These are phyloP conservation scores for Semnornis frantzii DNA, from an alignment of 2,113 vertebrate genomes.

Conservation along the genomic window DNA sequence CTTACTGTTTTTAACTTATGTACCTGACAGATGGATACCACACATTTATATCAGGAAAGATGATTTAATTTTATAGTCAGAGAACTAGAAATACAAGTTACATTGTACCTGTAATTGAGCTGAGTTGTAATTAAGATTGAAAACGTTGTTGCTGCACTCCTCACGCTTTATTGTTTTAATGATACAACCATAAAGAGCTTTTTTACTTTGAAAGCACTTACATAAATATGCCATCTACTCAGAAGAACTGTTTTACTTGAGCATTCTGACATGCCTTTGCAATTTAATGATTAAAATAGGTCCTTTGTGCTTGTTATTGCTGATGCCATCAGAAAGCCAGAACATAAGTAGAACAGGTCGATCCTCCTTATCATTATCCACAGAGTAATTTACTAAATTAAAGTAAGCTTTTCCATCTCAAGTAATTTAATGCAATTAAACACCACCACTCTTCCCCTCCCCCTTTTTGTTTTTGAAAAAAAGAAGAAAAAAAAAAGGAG, in stretches of 20 bases:
- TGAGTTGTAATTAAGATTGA: constrained; percentile 27
- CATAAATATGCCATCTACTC: constrained; percentile 28
- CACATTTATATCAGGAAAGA: not conserved
- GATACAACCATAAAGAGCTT: not conserved
- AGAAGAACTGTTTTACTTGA: constrained; percentile 6
- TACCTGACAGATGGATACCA: not conserved
- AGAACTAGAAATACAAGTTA: not conserved
- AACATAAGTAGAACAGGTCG: not conserved
- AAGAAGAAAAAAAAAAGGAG: not conserved
- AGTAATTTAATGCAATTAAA: not conserved
- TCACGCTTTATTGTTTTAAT: not conserved
- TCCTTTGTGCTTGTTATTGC: constrained; percentile 41
- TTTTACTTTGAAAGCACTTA: constrained; percentile 28
- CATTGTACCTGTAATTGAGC: not conserved
- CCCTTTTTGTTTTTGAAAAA: not conserved
- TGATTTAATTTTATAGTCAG: not conserved
- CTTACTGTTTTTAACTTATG: not conserved
- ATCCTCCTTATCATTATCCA: not conserved
- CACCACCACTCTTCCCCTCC: not conserved
- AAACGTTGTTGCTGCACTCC: not conserved
- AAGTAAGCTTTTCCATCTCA: constrained; percentile 16
- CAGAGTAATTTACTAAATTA: constrained; percentile 45
- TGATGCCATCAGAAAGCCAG: constrained; percentile 37
- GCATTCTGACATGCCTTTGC: constrained; percentile 19
- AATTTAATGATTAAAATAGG: constrained; percentile 51